Conservation (phyloP, 1,140 invertebrate genomes). For the Chironomus tepperi region DNA sequence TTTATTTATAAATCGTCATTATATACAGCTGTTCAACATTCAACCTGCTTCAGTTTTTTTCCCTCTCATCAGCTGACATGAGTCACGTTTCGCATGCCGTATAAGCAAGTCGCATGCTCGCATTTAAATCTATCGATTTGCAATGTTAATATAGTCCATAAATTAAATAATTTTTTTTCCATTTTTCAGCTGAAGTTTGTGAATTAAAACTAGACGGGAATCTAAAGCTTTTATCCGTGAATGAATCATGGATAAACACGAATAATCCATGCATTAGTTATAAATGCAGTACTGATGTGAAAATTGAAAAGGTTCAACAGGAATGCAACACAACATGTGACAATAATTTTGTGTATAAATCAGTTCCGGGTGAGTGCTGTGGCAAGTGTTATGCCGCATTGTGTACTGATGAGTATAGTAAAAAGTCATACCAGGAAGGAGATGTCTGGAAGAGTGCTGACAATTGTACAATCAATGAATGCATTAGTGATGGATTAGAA, state of each 20-base stretch:
- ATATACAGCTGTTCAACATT: too few species aligned
- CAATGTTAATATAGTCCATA: too few species aligned
- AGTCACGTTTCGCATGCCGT: too few species aligned
- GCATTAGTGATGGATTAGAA: constrained; percentile 26
- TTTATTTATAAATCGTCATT: too few species aligned
- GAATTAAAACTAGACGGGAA: background rate
- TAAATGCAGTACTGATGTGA: background rate
- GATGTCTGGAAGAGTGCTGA: constrained; percentile 37
- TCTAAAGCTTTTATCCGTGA: background rate
- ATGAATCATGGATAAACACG: background rate
- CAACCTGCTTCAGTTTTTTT: too few species aligned
- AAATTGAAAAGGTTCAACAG: background rate
- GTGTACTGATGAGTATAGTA: constrained; percentile 32
- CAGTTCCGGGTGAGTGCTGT: constrained; percentile 32
- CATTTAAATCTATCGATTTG: too few species aligned
- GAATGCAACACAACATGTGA: background rate
- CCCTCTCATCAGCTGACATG: too few species aligned
- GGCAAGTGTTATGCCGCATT: constrained; percentile 36
- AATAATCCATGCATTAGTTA: background rate
- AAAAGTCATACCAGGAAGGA: constrained; percentile 34
- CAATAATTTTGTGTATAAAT: constrained; percentile 32
- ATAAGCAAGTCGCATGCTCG: too few species aligned
- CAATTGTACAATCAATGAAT: constrained; percentile 36
- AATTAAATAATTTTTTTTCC: too few species aligned
- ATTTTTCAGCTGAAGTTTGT: background rate